A percentile compares a stretch with the other conserved stretches of the same genome.
phyloP scores from a whole-genome alignment of 2,797 vertebrate species.

The Nannoperca obscura region DNA sequence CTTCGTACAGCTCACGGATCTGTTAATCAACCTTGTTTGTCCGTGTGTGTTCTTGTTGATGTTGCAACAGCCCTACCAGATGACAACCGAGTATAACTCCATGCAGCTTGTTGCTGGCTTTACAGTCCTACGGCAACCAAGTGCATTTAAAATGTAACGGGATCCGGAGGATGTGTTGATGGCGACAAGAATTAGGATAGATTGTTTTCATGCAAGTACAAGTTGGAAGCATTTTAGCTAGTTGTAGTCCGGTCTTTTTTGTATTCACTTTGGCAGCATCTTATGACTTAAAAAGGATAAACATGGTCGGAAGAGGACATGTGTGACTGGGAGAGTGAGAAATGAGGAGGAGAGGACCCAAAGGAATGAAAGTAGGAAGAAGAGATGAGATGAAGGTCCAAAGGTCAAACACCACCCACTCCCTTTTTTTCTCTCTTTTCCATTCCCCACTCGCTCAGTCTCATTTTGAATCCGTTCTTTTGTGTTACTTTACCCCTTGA shows the following conservation, averaged over 20 bases:
- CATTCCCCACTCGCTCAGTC: constrained; percentile 54
- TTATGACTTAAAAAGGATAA: constrained; percentile 8
- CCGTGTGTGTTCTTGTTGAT: constrained; percentile 70
- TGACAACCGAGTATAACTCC: constrained; percentile 35
- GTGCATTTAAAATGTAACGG: constrained; percentile 11
- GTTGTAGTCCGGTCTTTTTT: constrained; percentile 1
- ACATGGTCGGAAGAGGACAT: constrained; percentile 30
- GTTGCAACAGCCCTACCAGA: constrained; percentile 35
- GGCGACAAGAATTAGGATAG: not conserved
- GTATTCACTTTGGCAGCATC: constrained; percentile 25
- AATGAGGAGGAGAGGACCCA: constrained; percentile 66
- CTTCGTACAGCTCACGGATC: constrained; percentile 16
- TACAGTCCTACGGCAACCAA: not conserved
- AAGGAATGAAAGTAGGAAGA: constrained; percentile 80
- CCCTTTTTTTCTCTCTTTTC: constrained; percentile 46
- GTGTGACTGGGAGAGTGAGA: constrained; percentile 51
- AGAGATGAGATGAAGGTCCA: constrained; percentile 67
- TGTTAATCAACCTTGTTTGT: constrained; percentile 64
- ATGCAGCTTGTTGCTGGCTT: constrained; percentile 13
- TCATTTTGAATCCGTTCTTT: constrained; percentile 54
- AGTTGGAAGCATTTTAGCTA: not conserved
- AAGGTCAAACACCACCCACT: constrained; percentile 74
- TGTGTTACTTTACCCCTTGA: constrained; percentile 27
- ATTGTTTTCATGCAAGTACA: not conserved
- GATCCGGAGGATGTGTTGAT: constrained; percentile 9